Evolutionary conservation across 2,888 invertebrate genomes (phyloP).

Genomic region (Mythimna impura): DNA sequence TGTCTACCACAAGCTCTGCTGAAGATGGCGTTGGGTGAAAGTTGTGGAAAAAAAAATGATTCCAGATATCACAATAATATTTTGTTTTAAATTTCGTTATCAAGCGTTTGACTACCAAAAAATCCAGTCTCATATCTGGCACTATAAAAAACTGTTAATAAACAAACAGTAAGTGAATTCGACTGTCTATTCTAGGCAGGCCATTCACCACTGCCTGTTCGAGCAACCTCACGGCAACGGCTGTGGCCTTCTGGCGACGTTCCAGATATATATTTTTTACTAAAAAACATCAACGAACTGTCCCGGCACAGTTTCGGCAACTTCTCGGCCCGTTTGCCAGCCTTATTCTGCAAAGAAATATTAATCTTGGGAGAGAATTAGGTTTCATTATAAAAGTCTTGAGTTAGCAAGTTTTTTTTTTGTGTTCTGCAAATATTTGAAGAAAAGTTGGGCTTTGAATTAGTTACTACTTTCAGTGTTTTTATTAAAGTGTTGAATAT

Average conservation of each 20-base stretch:
- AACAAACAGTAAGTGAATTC: constrained; percentile 46
- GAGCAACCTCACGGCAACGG: constrained; percentile 23
- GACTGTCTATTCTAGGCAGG: constrained; percentile 19
- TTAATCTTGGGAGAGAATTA: constrained; percentile 29
- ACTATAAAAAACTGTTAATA: too few species aligned
- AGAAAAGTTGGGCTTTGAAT: constrained; percentile 13
- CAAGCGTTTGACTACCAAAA: too few species aligned
- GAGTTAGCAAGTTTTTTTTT: constrained; percentile 2
- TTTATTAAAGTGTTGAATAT: background rate
- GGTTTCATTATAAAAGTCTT: constrained; percentile 3
- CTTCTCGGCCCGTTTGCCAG: constrained; percentile 51
- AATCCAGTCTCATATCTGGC: too few species aligned
- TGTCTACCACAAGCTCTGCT: too few species aligned
- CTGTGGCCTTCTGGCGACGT: constrained; percentile 48
- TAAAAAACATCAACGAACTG: constrained; percentile 61
- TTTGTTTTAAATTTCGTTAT: background rate
- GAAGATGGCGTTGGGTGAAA: too few species aligned
- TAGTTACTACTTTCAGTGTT: constrained; percentile 1
- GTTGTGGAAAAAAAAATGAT: too few species aligned
- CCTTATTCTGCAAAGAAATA: constrained; percentile 59
- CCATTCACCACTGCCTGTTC: constrained; percentile 36
- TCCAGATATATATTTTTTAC: constrained; percentile 54
- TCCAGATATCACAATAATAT: too few species aligned
- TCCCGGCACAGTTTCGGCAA: constrained; percentile 67
- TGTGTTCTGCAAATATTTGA: background rate